Evolutionary conservation across 2,797 vertebrate species (phyloP).

Genomic region (Oryzias sinensis): DNA sequence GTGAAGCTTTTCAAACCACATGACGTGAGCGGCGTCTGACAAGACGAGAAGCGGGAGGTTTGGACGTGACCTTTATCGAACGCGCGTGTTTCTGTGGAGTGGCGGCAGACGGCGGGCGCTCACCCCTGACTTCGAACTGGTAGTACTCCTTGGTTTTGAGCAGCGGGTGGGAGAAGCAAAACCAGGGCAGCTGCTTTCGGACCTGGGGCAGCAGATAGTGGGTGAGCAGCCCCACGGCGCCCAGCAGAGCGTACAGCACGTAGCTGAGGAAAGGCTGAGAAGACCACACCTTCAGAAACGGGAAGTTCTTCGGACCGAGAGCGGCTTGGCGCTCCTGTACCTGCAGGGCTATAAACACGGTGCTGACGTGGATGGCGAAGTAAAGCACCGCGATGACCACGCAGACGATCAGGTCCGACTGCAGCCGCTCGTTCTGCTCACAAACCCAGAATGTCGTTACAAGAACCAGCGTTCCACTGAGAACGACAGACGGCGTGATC

Average conservation of each 20-base stretch:
- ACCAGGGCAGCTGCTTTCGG: constrained; percentile 97
- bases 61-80: no score
- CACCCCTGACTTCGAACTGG: constrained; percentile 97
- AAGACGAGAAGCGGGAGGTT: not conserved
- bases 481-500: not conserved
- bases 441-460: not conserved
- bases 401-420: constrained; percentile 96
- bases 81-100: no score
- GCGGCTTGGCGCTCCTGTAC: constrained; percentile 63
- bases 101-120: not conserved
- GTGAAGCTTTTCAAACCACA: constrained; percentile 98
- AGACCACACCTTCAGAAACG: constrained; percentile 15
- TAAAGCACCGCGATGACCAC: constrained; percentile 93
- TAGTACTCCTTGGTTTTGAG: constrained; percentile 97
- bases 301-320: no score
- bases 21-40: constrained; percentile 93
- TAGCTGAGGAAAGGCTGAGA: constrained; percentile 93
- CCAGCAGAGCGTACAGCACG: constrained; percentile 89
- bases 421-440: constrained; percentile 90
- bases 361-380: constrained; percentile 99
- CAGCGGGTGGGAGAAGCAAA: constrained; percentile 96
- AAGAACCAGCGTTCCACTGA: not conserved
- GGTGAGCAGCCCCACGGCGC: constrained; percentile 88
- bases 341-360: constrained; percentile 96
- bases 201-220: constrained; percentile 97